A percentile compares a stretch with the other conserved stretches of the same genome.
Conservation (phyloP, 2,113 vertebrate genomes). For the Macaca nemestrina region DNA sequence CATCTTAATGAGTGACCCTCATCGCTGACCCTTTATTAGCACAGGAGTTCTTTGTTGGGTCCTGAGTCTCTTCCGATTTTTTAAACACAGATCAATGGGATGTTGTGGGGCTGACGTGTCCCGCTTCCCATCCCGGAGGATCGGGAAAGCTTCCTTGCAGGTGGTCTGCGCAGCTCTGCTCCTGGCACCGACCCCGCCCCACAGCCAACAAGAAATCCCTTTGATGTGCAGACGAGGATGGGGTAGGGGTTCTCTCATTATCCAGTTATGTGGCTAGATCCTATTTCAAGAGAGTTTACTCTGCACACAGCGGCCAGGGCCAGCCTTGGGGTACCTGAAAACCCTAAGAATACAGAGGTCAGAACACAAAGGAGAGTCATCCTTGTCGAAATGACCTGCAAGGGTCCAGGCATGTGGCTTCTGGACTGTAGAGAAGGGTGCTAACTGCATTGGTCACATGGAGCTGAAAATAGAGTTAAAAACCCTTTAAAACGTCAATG, state of each 20-base stretch:
- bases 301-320: neutral
- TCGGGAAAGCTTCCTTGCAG: neutral
- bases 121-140: neutral
- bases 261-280: neutral
- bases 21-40: neutral
- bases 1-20: neutral
- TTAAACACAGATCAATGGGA: neutral
- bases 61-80: neutral
- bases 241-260: fast-evolving
- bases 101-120: neutral
- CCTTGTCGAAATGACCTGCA: fast-evolving
- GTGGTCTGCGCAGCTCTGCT: neutral
- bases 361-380: neutral
- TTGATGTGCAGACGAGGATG: neutral
- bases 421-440: fast-evolving
- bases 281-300: neutral
- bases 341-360: neutral
- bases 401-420: neutral
- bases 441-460: fast-evolving
- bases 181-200: neutral
- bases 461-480: neutral
- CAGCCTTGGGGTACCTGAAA: neutral
- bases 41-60: neutral
- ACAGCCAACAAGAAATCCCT: neutral
- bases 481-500: neutral